Percentiles rank a stretch among this genome's conserved stretches.
Conservation (phyloP, 1,140 invertebrate species). For the Hesperophylax magnus region DNA sequence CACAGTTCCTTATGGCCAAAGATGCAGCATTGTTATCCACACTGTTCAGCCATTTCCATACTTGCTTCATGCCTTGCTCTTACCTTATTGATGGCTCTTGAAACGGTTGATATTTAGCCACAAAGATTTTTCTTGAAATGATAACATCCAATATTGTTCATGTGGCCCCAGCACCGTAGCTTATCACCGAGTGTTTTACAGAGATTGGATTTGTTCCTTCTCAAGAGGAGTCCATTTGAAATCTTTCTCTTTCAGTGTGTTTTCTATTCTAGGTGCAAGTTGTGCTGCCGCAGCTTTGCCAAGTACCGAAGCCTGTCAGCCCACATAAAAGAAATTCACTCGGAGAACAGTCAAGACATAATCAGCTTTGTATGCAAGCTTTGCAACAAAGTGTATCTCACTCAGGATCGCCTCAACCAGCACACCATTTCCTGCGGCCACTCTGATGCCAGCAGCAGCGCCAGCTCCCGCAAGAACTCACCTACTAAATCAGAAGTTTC, state of each 20-base stretch:
- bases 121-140: no score
- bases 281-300: not conserved
- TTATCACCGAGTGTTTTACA: no score
- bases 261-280: conserved; percentile 6
- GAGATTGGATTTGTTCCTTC: no score
- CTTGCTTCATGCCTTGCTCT: no score
- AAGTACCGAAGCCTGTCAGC: not conserved
- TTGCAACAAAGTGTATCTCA: conserved; percentile 27
- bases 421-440: not conserved
- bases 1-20: no score
- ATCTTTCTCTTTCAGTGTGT: not conserved
- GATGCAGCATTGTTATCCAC: no score
- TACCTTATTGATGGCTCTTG: no score
- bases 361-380: conserved; percentile 7
- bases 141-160: no score
- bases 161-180: no score
- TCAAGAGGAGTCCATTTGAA: not conserved
- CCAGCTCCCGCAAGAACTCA: not conserved
- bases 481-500: not conserved
- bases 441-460: not conserved
- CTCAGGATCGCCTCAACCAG: not conserved
- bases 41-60: no score
- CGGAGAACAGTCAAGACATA: not conserved
- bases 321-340: conserved; percentile 1
- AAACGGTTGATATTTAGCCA: no score